phyloP scores from a whole-genome alignment of 2,113 vertebrate species.

The Hemiscyllium ocellatum region DNA sequence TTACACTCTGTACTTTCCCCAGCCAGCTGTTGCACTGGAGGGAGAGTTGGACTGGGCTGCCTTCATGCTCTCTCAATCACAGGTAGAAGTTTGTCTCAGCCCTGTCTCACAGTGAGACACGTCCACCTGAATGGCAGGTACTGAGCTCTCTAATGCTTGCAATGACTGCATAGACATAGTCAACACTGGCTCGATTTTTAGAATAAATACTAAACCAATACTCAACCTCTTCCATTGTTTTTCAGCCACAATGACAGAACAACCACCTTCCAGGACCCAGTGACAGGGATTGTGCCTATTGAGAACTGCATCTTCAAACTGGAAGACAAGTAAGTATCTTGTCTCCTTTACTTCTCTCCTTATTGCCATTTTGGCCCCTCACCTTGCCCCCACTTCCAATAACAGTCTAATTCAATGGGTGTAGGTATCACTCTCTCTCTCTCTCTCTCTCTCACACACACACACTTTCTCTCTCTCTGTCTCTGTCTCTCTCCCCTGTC shows the following conservation, averaged over 20 bases:
- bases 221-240: background rate
- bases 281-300: conserved; percentile 68
- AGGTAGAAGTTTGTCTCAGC: background rate
- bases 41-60: background rate
- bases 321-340: conserved; percentile 57
- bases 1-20: too few species aligned
- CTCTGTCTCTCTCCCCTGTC: conserved; percentile 18
- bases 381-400: background rate
- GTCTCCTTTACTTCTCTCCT: background rate
- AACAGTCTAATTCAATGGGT: background rate
- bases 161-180: background rate
- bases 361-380: conserved; percentile 44
- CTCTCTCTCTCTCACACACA: too few species aligned
- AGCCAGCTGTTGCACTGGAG: background rate
- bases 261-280: conserved; percentile 70
- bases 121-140: background rate
- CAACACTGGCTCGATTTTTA: background rate
- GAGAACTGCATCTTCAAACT: conserved; percentile 58
- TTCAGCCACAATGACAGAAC: conserved; percentile 81
- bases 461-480: accelerated
- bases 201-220: too few species aligned
- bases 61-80: background rate
- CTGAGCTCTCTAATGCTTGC: background rate
- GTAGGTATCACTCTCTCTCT: background rate
- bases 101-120: background rate